phyloP scores from a whole-genome alignment of 1,140 invertebrate genomes.

The Bicyclus anynana region DNA sequence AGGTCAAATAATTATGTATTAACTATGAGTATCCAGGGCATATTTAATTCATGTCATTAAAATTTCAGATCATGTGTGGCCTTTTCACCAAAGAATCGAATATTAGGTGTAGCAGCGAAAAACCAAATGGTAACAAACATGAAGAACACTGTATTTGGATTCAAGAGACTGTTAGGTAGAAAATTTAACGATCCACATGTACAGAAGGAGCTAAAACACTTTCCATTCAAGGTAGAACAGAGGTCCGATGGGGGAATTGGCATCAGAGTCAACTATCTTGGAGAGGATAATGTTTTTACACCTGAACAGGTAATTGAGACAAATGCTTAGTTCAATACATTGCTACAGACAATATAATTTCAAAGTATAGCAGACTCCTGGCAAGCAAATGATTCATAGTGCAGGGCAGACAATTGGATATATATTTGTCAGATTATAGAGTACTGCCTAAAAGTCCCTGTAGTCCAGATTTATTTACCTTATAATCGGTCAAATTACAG shows the following conservation, averaged over 20 bases:
- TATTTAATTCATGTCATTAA: neutral
- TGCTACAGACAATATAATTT: too few relatives aligned
- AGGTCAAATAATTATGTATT: neutral
- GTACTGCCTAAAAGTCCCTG: too few relatives aligned
- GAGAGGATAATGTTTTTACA: slow-evolving; percentile 91
- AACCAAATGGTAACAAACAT: slow-evolving; percentile 98
- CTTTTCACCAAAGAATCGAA: slow-evolving; percentile 93
- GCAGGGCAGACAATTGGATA: too few relatives aligned
- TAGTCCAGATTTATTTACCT: too few relatives aligned
- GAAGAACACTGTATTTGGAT: slow-evolving; percentile 96
- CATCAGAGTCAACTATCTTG: slow-evolving; percentile 92
- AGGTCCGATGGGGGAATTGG: slow-evolving; percentile 85
- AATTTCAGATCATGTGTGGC: slow-evolving; percentile 94
- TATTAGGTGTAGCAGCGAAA: slow-evolving; percentile 97
- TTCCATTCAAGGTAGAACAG: slow-evolving; percentile 87
- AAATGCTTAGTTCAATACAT: too few relatives aligned
- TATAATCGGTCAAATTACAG: too few relatives aligned
- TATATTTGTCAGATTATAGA: too few relatives aligned
- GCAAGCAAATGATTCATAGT: too few relatives aligned
- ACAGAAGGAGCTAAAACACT: slow-evolving; percentile 85
- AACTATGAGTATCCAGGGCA: neutral
- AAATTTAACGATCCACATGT: slow-evolving; percentile 92
- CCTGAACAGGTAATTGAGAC: slow-evolving; percentile 85
- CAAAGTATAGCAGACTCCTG: too few relatives aligned
- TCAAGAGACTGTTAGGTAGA: slow-evolving; percentile 94